Evolutionary conservation across 2,797 vertebrate genomes (phyloP), one percentile per base, ranked within the genome.

Genomic region (Octomys mimax): DNA sequence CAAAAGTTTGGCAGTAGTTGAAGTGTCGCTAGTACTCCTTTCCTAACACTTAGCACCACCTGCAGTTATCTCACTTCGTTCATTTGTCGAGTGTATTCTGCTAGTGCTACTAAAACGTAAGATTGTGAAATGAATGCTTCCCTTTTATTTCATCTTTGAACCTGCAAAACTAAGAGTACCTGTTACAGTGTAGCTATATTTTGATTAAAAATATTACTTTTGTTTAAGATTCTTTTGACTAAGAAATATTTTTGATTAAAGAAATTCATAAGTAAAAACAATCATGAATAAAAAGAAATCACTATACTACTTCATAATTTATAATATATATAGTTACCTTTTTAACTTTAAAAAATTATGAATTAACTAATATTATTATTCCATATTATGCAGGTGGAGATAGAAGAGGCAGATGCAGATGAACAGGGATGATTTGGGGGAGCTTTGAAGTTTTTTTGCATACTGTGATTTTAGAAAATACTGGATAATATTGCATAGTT

Each of bases 191-290:
- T 54, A 81, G 36, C 80, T 79, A 28, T 22, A 16, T 57, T 57
- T 57, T 57, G 54, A 57, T 16, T 16, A 57, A 57, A 57, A 57
- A 57, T 57, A 57, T 57, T 57, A 57, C 14, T 57, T 57, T 18
- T 57, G 14, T 16, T 57, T 57, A 1, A 57, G 14, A 19, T 57
- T 18, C 19, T 57, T 57, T 57, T 57, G 54, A 57, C 52, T n/a
- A 66, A 78, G 62, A 70, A 46, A 59, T 54, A 33, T 71, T 80
- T 88, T 73, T 77, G 57, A 33, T 81, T 66, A 70, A 89, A 94
- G 19, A 52, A 66, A 77, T 75, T 92, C 33, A 64, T 62, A 14
- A n/a, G 36, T 78, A 11, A 70, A 87, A 87, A 70, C 0, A 64
- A 31, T 59, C 52, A n/a, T 14, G 73, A 61, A 73, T 28, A 75